These are phyloP conservation scores for Podarcis muralis DNA, from an alignment of 2,113 vertebrate genomes.

Conservation along the genomic window DNA sequence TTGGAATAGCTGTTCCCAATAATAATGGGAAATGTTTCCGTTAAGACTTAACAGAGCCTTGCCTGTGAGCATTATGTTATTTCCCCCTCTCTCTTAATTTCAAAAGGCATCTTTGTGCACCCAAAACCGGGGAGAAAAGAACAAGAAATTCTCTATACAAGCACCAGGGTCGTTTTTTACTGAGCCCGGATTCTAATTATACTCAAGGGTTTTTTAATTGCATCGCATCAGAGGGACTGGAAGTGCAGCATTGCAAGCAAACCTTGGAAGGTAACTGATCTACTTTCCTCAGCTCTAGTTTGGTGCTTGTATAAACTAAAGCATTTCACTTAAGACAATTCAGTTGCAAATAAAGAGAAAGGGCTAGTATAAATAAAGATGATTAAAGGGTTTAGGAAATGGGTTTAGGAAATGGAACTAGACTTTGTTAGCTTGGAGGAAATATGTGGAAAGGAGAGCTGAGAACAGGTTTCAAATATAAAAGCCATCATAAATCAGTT, in stretches of 20 bases:
- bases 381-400: background rate
- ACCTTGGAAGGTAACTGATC: background rate
- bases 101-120: background rate
- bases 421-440: background rate
- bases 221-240: background rate
- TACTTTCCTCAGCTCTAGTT: background rate
- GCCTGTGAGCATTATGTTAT: background rate
- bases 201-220: background rate
- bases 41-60: background rate
- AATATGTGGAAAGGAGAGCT: background rate
- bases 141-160: background rate
- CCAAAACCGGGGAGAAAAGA: background rate
- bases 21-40: background rate
- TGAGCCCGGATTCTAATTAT: background rate
- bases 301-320: background rate
- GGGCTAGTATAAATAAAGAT: background rate
- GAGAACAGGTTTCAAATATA: background rate
- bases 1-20: background rate
- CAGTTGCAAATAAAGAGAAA: background rate
- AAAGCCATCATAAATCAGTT: background rate
- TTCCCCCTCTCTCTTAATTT: too few relatives aligned
- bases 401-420: background rate
- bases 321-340: background rate
- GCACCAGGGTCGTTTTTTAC: background rate
- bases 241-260: background rate